Base-by-base conservation (phyloP, 2,888 invertebrate species). In the Cacoxenus indagator region DNA sequence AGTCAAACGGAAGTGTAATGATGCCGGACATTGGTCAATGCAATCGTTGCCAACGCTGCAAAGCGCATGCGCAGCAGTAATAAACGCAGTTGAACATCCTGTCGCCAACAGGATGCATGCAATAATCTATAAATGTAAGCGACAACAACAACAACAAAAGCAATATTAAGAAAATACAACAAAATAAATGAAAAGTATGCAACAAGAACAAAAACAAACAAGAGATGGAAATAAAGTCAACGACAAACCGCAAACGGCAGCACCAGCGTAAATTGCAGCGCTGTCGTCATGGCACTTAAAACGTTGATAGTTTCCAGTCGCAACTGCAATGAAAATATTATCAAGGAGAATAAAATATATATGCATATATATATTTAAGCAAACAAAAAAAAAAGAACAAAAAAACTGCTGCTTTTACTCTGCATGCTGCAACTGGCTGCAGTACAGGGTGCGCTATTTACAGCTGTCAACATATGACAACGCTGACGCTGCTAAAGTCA, bases 1-100 rank as follows among this genome's bases (percentile, higher is more conserved):
- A 75, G 73, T 80, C 75, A 75, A 80, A 81, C 83, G 80, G 80
- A 80, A 83, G 73, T 73, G 76, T 82, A 81, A 83, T 80, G 80
- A 80, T 82, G 75, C 83, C 82, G 80, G 80, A 80, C 80, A 62
- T 62, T 62, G 61, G 43, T 62, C 61, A 45, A 62, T 29, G 61
- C 26, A 26, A 14, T n/a, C 26, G n/a, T 27, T 5, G 6, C 29
- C 29, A n/a, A 24, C 19, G 17, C 29, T 57, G 24, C n/a, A 57
- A 57, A 14, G 57, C 57, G 57, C 57, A 57, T 14, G 57, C 57
- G 57, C 26, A 57, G 29, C 57, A 27, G 8, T 29, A 57, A 37
- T 14, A 2, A 37, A 37, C n/a, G 37, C 37, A 37, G 17, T 24
- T 55, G 57, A 57, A 57, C 26, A 29, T 57, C 57, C 61, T 62